phyloP scores from a whole-genome alignment of 2,113 vertebrate species.

The Pseudolaguvia tuberculata region DNA sequence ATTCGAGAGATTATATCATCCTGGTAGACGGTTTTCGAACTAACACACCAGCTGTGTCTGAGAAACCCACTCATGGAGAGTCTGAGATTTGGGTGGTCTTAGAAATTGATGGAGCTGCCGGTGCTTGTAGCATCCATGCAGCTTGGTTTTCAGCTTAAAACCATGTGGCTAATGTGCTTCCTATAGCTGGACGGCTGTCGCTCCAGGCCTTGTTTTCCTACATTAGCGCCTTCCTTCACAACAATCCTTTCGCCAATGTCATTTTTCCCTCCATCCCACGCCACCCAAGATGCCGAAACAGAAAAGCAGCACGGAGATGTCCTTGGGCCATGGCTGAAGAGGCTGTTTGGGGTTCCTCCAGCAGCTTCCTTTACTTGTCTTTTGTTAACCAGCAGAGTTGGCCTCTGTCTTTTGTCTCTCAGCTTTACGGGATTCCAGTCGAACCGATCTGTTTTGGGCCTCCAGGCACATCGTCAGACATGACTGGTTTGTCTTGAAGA shows the following conservation, averaged over 20 bases:
- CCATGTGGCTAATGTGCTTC: slow-evolving; percentile 38
- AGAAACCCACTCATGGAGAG: slow-evolving; percentile 5
- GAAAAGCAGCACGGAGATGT: slow-evolving; percentile 48
- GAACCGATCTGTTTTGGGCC: slow-evolving; percentile 65
- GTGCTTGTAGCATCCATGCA: background rate
- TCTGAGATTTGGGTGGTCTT: slow-evolving; percentile 38
- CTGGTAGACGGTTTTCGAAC: background rate
- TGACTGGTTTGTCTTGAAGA: slow-evolving; percentile 68
- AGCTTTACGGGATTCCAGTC: slow-evolving; percentile 41
- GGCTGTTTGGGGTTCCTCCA: slow-evolving; percentile 46
- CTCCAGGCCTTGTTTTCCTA: slow-evolving; percentile 48
- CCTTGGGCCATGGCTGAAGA: slow-evolving; percentile 52
- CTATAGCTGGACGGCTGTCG: slow-evolving; percentile 15
- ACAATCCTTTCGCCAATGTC: slow-evolving; percentile 37
- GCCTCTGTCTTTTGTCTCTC: slow-evolving; percentile 33
- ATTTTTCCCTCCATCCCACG: slow-evolving; percentile 27
- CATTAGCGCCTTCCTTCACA: slow-evolving; percentile 47
- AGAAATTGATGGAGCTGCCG: slow-evolving; percentile 8
- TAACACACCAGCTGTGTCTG: background rate
- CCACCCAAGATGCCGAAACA: slow-evolving; percentile 63
- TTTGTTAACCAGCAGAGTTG: slow-evolving; percentile 43
- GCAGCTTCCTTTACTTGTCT: slow-evolving; percentile 48
- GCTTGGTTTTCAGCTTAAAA: slow-evolving; percentile 31
- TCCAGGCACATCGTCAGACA: slow-evolving; percentile 64
- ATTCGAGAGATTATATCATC: background rate